Evolutionary conservation across 2,113 vertebrate species (phyloP).

Genomic region (Physeter macrocephalus): DNA sequence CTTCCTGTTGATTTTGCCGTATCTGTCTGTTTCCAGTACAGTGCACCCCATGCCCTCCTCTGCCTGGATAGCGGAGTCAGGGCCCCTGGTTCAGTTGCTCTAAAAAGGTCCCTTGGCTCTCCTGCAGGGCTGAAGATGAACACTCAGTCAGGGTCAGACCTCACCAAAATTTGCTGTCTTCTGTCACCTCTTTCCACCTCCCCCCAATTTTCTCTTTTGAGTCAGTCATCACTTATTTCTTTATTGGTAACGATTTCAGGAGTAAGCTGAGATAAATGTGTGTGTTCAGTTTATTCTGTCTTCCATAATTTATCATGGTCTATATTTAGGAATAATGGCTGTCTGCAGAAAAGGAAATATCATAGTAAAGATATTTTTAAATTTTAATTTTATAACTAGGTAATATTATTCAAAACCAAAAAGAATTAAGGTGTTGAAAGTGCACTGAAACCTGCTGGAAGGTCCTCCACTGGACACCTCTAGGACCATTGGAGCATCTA

Average conservation of each 20-base stretch:
- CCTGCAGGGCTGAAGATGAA: not conserved
- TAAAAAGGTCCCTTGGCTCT: not conserved
- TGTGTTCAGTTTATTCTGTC: not conserved
- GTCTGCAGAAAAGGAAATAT: not conserved
- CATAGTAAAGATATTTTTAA: not conserved
- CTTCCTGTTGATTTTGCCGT: not conserved
- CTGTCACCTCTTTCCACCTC: not conserved
- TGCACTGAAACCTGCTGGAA: not conserved
- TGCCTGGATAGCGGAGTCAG: not conserved
- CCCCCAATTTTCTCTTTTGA: not conserved
- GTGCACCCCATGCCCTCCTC: not conserved
- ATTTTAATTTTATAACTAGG: not conserved
- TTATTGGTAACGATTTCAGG: not conserved
- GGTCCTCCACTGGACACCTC: too few relatives aligned
- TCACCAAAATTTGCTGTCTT: not conserved
- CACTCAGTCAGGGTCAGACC: not conserved
- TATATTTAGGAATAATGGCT: not conserved
- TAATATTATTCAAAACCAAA: not conserved
- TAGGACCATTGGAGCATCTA: not conserved
- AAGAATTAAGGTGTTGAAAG: not conserved
- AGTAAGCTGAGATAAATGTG: not conserved
- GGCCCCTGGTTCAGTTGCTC: not conserved
- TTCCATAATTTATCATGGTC: not conserved
- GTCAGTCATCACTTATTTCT: not conserved
- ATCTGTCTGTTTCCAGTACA: not conserved